Percentiles rank a stretch among this genome's conserved stretches.
These are phyloP conservation scores for Potorous gilbertii DNA, from an alignment of 2,797 vertebrate species.

Conservation along the genomic window DNA sequence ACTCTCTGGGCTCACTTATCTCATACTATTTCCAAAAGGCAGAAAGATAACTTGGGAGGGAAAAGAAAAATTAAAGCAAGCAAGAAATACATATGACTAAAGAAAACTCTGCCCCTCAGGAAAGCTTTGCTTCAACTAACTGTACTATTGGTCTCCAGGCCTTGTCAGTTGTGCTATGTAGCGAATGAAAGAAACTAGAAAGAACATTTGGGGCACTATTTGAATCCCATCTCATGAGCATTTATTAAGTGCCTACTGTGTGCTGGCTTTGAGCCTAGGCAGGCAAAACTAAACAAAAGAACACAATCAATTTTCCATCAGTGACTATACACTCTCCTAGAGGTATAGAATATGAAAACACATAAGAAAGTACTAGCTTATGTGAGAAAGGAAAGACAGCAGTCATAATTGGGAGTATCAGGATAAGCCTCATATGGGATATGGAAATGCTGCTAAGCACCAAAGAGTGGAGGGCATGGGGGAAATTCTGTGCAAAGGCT, in stretches of 20 bases:
- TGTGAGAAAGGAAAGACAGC: neutral
- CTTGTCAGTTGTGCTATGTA: neutral
- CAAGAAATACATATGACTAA: conserved; percentile 5
- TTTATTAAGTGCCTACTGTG: neutral
- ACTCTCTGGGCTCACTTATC: conserved; percentile 61
- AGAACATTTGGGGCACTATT: neutral
- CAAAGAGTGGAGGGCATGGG: neutral
- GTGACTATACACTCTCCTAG: neutral
- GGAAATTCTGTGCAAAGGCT: neutral
- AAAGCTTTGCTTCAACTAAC: neutral
- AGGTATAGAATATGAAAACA: neutral
- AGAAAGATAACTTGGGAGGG: conserved; percentile 39
- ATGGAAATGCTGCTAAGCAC: neutral
- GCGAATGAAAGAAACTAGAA: neutral
- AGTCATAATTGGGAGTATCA: neutral
- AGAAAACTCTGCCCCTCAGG: conserved; percentile 25
- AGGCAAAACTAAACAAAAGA: neutral
- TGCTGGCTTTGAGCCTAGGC: neutral
- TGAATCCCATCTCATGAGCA: neutral
- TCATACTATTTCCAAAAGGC: conserved; percentile 55
- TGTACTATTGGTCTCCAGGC: neutral
- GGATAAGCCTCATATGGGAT: neutral
- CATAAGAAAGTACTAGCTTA: neutral
- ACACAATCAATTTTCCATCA: neutral
- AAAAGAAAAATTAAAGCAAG: conserved; percentile 66